A percentile compares a stretch with the other conserved stretches of the same genome.
Conservation (phyloP, 1,140 invertebrate species). For the Scaptomyza hsui region DNA sequence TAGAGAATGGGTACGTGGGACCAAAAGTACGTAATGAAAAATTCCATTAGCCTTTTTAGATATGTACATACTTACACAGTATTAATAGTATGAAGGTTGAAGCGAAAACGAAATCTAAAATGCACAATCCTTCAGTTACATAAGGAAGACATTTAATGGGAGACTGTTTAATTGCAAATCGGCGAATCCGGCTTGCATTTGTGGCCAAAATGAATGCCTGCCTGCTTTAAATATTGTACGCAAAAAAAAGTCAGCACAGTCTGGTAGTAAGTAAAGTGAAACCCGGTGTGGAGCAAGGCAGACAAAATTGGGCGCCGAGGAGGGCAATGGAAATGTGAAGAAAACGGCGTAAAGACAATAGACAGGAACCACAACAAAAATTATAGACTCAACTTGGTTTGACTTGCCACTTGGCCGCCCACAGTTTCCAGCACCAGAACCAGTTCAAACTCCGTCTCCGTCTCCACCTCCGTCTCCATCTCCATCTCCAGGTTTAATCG, state of each 20-base stretch:
- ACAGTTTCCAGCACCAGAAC: constrained; percentile 36
- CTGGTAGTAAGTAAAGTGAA: constrained; percentile 8
- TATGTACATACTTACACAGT: no score
- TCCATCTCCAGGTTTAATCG: constrained; percentile 4
- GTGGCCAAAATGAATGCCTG: constrained; percentile 31
- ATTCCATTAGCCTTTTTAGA: no score
- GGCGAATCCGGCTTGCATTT: background rate
- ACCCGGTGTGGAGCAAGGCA: constrained; percentile 10
- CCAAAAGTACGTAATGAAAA: no score
- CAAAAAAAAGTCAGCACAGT: constrained; percentile 54
- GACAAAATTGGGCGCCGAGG: background rate
- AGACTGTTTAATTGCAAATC: constrained; percentile 7
- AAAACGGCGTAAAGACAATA: constrained; percentile 69
- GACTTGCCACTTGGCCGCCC: constrained; percentile 54
- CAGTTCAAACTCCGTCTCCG: constrained; percentile 2
- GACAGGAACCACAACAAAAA: constrained; percentile 81
- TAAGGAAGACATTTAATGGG: background rate
- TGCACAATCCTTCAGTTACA: background rate
- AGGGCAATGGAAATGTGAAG: constrained; percentile 10
- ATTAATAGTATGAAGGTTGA: no score
- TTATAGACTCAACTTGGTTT: constrained; percentile 77
- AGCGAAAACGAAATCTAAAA: background rate
- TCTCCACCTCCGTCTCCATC: background rate
- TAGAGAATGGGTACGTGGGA: no score
- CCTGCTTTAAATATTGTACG: constrained; percentile 70